Percentiles rank a stretch among this genome's conserved stretches.
Conservation (phyloP, 2,797 vertebrate genomes). For the Vireo griseus region DNA sequence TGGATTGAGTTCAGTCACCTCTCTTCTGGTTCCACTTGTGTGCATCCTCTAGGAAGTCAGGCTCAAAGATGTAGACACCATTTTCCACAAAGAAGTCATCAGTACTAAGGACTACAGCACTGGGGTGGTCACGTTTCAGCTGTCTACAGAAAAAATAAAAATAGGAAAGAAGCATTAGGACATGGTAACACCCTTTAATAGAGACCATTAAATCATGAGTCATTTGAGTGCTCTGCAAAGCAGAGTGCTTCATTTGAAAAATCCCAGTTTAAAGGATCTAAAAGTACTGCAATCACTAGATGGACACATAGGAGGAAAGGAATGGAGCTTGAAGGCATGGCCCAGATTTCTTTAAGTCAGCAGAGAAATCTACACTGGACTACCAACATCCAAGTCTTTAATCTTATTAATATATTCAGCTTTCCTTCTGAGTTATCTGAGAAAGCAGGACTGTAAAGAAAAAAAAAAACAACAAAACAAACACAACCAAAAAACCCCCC, state of each 20-base stretch:
- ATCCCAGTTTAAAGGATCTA: not conserved
- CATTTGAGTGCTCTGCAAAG: not conserved
- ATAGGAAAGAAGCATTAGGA: not conserved
- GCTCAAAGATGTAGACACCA: slow-evolving; percentile 73
- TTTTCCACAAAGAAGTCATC: slow-evolving; percentile 77
- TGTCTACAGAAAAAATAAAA: slow-evolving; percentile 55
- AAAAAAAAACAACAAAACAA: too few relatives aligned
- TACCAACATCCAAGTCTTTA: not conserved
- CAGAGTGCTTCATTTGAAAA: not conserved
- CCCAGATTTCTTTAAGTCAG: not conserved
- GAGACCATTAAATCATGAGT: not conserved
- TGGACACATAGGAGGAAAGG: not conserved
- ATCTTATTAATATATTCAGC: not conserved
- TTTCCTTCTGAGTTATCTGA: not conserved
- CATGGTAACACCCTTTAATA: not conserved
- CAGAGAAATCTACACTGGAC: not conserved
- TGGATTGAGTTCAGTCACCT: slow-evolving; percentile 58
- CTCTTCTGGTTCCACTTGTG: slow-evolving; percentile 80
- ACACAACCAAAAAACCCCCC: too few relatives aligned
- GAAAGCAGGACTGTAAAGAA: not conserved
- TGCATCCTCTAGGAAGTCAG: slow-evolving; percentile 74
- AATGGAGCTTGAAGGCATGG: not conserved
- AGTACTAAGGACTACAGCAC: slow-evolving; percentile 77
- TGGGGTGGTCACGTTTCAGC: slow-evolving; percentile 70
- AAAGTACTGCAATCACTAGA: not conserved